phyloP scores from a whole-genome alignment of 2,888 invertebrate genomes.

The Drepana falcataria region DNA sequence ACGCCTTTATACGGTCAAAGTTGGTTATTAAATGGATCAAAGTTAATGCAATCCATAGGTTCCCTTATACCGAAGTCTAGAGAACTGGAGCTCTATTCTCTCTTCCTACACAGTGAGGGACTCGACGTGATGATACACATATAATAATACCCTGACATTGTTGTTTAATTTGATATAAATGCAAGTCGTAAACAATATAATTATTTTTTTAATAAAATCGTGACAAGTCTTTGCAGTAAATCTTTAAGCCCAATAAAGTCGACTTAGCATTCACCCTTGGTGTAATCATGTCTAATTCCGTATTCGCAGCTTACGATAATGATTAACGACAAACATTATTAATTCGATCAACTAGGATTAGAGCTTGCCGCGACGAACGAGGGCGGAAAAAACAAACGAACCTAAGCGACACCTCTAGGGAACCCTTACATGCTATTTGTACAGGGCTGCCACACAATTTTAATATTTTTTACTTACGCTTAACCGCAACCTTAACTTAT shows the following conservation, averaged over 20 bases:
- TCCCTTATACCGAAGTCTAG: too few species aligned
- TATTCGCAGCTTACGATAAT: constrained; percentile 74
- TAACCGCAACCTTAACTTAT: too few species aligned
- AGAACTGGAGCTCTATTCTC: too few species aligned
- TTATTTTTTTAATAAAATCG: background rate
- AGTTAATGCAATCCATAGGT: too few species aligned
- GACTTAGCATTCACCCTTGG: constrained; percentile 59
- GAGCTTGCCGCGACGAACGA: constrained; percentile 47
- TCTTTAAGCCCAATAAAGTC: constrained; percentile 55
- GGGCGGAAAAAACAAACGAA: constrained; percentile 71
- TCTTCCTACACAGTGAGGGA: too few species aligned
- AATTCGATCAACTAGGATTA: constrained; percentile 75
- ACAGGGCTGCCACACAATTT: constrained; percentile 13
- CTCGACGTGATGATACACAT: too few species aligned
- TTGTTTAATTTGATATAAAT: too few species aligned
- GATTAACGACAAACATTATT: constrained; percentile 76
- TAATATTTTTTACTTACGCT: too few species aligned
- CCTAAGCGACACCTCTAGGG: constrained; percentile 53
- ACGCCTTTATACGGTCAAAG: too few species aligned
- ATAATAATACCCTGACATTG: too few species aligned
- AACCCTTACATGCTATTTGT: constrained; percentile 22
- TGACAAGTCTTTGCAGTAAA: constrained; percentile 24
- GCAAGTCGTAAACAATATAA: too few species aligned
- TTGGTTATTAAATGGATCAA: too few species aligned
- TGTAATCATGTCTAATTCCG: constrained; percentile 72